These are phyloP conservation scores for Chrysina gloriosa DNA, from an alignment of 2,888 invertebrate species.

Conservation along the genomic window DNA sequence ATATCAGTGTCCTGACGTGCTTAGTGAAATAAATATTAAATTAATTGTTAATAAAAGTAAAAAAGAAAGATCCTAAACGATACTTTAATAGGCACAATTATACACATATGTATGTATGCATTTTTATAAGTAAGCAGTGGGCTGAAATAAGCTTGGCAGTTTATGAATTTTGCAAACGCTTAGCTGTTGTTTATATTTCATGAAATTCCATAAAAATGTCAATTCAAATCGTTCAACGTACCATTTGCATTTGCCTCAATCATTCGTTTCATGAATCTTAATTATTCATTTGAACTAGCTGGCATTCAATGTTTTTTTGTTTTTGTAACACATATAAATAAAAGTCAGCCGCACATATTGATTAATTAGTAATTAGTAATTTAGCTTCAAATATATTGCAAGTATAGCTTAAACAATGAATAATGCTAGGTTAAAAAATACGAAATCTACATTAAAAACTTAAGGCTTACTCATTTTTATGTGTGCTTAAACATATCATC, in stretches of 20 bases:
- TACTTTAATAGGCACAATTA: neutral
- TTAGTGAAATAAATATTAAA: constrained; percentile 30
- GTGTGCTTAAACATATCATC: neutral
- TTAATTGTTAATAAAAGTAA: constrained; percentile 3
- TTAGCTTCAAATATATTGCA: too few relatives aligned
- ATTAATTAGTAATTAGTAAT: too few relatives aligned
- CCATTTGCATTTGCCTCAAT: neutral
- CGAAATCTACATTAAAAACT: too few relatives aligned
- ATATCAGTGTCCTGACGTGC: constrained; percentile 22
- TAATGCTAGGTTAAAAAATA: too few relatives aligned
- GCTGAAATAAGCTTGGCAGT: constrained; percentile 31
- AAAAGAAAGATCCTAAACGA: neutral
- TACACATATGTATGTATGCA: constrained; percentile 17
- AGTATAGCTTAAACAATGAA: too few relatives aligned
- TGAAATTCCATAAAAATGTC: neutral
- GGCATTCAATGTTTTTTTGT: too few relatives aligned
- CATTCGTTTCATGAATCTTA: neutral
- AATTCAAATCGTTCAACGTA: neutral
- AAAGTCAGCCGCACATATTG: too few relatives aligned
- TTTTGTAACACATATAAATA: too few relatives aligned
- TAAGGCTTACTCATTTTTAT: too few relatives aligned
- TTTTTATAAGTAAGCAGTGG: constrained; percentile 30
- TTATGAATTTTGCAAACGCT: constrained; percentile 29
- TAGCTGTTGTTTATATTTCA: constrained; percentile 16
- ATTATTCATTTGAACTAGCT: too few relatives aligned